Base-by-base conservation (phyloP, 2,888 invertebrate species). In the Bombyx huttoni region DNA sequence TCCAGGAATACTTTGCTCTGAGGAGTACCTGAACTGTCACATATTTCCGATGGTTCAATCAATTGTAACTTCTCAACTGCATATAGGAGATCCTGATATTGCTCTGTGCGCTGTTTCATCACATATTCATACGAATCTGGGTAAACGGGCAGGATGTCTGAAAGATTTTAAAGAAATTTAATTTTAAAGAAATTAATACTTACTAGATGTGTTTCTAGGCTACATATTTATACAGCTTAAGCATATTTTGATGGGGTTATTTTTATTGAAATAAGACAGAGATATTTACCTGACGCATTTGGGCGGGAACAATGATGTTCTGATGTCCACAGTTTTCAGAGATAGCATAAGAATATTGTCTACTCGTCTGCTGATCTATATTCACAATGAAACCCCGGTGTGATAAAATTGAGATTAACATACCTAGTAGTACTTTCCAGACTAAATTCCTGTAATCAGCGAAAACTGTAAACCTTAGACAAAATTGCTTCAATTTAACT, bases 351-450 rank as follows among this genome's bases (percentile, higher is more conserved):
- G 40, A 40, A 40, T 7, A 40, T 7, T 7, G 12, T 10, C 8
- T 40, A 10, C 12, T 40, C 8, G 40, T 40, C 40, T 10, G 12
- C 12, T 40, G 10, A 49, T 10, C n/a, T 40, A 50, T 9, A 7
- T 13, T 40, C 14, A 50, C 34, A 24, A 24, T 24, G 24, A 24
- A 51, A 48, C n/a, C 40, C 14, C 48, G 47, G n/a, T 50, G 33
- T 46, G n/a, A n/a, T n/a, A 34, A 48, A 2, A 46, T 47, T 24
- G 24, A 24, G 24, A 24, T 24, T 24, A 24, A 64, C 66, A 66
- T 78, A 93, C 95, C 95, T 62, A 97, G 81, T 50, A 97, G 87
- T 46, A 97, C 90, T 83, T 96, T 96, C 97, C 97, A 97, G 13
- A 97, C 90, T 51, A 94, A 89, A 72, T 91, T 92, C 68, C 97